phyloP scores from a whole-genome alignment of 2,888 invertebrate species.

The Cryptocephalus moraei region DNA sequence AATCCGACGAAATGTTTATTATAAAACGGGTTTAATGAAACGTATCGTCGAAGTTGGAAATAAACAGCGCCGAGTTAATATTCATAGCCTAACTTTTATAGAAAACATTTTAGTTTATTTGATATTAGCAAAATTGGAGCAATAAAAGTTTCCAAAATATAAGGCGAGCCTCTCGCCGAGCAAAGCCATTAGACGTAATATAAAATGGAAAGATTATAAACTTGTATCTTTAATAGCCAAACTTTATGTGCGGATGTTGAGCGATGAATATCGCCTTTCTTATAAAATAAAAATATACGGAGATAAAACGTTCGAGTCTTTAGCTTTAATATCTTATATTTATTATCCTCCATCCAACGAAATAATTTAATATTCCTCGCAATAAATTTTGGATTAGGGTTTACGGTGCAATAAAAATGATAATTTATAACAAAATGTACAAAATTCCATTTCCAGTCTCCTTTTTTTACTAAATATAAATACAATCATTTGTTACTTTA shows the following conservation, averaged over 20 bases:
- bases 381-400: slow-evolving; percentile 41
- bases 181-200: slow-evolving; percentile 32
- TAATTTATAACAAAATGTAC: slow-evolving; percentile 41
- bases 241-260: slow-evolving; percentile 37
- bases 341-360: slow-evolving; percentile 36
- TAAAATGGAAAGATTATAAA: slow-evolving; percentile 39
- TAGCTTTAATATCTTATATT: slow-evolving; percentile 40
- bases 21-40: background rate
- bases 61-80: slow-evolving; percentile 9
- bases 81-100: slow-evolving; percentile 10
- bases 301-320: slow-evolving; percentile 24
- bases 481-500: slow-evolving; percentile 29
- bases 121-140: slow-evolving; percentile 41
- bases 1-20: too few species aligned
- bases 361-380: slow-evolving; percentile 41
- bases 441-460: slow-evolving; percentile 25
- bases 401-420: slow-evolving; percentile 39
- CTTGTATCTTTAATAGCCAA: slow-evolving; percentile 40
- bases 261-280: slow-evolving; percentile 36
- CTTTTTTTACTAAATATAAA: slow-evolving; percentile 14
- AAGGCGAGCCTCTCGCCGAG: slow-evolving; percentile 21
- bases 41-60: background rate
- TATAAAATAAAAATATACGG: slow-evolving; percentile 31
- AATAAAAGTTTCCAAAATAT: slow-evolving; percentile 45
- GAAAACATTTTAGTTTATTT: slow-evolving; percentile 25